A percentile compares a stretch with the other conserved stretches of the same genome.
These are phyloP conservation scores for Stenopsyche tienmushanensis DNA, from an alignment of 1,140 invertebrate genomes.

Conservation along the genomic window DNA sequence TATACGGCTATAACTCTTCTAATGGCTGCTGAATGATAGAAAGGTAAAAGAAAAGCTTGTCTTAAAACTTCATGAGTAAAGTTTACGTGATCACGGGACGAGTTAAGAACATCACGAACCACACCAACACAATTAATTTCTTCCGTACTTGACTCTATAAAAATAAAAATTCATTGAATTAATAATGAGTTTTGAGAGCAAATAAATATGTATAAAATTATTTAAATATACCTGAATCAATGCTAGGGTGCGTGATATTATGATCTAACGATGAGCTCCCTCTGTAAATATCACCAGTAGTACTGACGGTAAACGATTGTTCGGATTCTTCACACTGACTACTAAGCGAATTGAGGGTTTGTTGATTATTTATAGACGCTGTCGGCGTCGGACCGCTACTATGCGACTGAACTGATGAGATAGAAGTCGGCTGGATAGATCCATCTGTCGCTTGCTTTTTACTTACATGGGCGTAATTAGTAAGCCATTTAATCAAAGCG, in stretches of 20 bases:
- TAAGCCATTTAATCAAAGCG: constrained; percentile 85
- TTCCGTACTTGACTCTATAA: constrained; percentile 41
- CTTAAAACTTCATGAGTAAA: constrained; percentile 93
- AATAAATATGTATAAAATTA: constrained; percentile 11
- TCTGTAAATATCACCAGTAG: constrained; percentile 45
- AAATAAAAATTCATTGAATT: constrained; percentile 13
- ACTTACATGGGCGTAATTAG: constrained; percentile 77
- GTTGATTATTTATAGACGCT: constrained; percentile 45
- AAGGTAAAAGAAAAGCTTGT: constrained; percentile 89
- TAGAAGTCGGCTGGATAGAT: constrained; percentile 50
- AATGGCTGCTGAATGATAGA: constrained; percentile 83
- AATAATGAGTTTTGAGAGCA: background rate
- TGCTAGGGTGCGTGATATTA: constrained; percentile 50
- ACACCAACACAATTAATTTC: constrained; percentile 57
- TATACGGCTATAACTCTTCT: constrained; percentile 90
- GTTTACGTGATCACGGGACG: constrained; percentile 88
- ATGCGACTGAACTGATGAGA: constrained; percentile 52
- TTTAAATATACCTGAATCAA: constrained; percentile 50
- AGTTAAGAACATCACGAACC: constrained; percentile 85
- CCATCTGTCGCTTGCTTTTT: constrained; percentile 58
- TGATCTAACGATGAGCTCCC: constrained; percentile 20
- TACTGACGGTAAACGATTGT: constrained; percentile 54
- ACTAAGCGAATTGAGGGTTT: constrained; percentile 47
- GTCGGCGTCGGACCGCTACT: constrained; percentile 44
- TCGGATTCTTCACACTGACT: constrained; percentile 52